phyloP scores from a whole-genome alignment of 2,797 vertebrate genomes.

The Siniperca undulata region DNA sequence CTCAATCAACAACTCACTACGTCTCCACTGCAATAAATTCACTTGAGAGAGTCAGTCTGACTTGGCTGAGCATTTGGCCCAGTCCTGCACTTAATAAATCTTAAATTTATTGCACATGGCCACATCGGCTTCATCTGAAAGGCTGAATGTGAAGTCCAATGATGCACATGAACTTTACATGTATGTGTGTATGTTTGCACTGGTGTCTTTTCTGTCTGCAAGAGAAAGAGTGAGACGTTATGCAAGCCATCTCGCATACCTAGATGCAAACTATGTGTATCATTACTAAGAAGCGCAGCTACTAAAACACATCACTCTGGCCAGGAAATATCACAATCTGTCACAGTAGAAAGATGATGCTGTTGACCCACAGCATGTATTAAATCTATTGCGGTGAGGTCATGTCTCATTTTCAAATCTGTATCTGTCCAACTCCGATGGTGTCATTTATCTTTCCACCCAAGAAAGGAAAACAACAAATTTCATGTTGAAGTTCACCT shows the following conservation, averaged over 20 bases:
- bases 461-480: conserved; percentile 50
- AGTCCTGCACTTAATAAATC: conserved; percentile 77
- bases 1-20: conserved; percentile 80
- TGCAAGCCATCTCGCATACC: conserved; percentile 53
- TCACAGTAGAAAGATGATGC: conserved; percentile 70
- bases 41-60: conserved; percentile 71
- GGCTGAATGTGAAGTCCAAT: conserved; percentile 63
- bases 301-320: conserved; percentile 67
- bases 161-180: conserved; percentile 55
- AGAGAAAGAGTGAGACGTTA: conserved; percentile 13
- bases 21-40: conserved; percentile 74
- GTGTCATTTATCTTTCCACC: conserved; percentile 65
- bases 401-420: conserved; percentile 76
- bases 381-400: conserved; percentile 73
- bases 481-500: conserved; percentile 51
- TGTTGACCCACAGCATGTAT: conserved; percentile 75
- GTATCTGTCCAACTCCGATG: conserved; percentile 59
- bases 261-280: conserved; percentile 74
- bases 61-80: conserved; percentile 73
- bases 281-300: conserved; percentile 64
- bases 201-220: conserved; percentile 40
- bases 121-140: conserved; percentile 60
- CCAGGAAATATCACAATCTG: conserved; percentile 71
- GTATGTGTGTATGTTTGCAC: conserved; percentile 35
- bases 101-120: conserved; percentile 80